Base-by-base conservation (phyloP, 2,888 invertebrate species). In the Torymus texanus region DNA sequence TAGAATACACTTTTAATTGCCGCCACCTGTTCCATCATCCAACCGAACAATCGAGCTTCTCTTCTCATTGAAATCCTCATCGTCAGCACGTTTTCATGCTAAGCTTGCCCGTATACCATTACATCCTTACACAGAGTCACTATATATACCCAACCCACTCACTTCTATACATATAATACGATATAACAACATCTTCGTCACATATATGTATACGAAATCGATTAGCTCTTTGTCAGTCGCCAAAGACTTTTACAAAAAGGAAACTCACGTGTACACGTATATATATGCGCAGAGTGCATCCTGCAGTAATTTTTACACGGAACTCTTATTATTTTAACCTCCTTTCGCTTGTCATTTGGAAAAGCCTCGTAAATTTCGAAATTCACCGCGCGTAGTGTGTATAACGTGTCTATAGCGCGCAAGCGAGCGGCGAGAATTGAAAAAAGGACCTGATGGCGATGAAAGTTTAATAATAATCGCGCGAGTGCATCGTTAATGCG, bases 321-420 rank as follows among this genome's bases (percentile, higher is more conserved):
- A 41, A 41, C 41, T 41, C 41, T 41, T 41, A 41, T 29, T 21
- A 24, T 63, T 21, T 53, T 61, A 50, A 73, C 68, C 78, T 62
- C 51, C 73, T 73, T 78, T 73, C 62, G 67, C 78, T 62, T 51
- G 74, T 68, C 29, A 63, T 56, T 63, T 55, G 24, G 41, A 16
- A 41, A 12, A 56, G 68, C n/a, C 16, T 58, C 68, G n/a, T 74
- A 78, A 74, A 72, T 72, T 72, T 61, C 21, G 12, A 62, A 75
- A 55, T 70, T 68, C n/a, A 56, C 51, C 21, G 21, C 21, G 21
- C 21, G 21, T 21, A 21, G n/a, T 21, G 21, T 21, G 21, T 21
- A 21, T 21, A 21, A 21, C 41, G 41, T 8, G 41, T 41, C 8
- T 8, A 1, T 8, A n/a, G 41, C 41, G 41, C 8, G 8, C 8